Conservation (phyloP, 2,888 invertebrate genomes). For the Limnephilus rhombicus region DNA sequence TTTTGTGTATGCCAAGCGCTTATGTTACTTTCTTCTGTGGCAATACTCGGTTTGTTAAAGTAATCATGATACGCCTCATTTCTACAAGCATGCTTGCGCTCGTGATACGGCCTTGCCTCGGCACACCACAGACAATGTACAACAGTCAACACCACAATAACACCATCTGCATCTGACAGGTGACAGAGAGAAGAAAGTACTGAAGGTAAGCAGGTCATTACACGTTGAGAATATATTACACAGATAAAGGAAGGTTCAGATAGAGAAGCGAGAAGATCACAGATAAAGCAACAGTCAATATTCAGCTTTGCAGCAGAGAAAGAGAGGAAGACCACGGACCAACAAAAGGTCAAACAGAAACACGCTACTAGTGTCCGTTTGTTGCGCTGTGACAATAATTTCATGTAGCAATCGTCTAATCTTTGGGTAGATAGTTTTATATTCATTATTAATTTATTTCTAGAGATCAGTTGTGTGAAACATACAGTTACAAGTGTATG, state of each 20-base stretch:
- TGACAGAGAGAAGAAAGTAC: constrained; percentile 2
- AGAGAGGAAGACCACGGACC: neutral
- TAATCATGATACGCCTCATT: constrained; percentile 38
- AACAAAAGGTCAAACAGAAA: neutral
- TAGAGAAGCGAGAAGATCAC: constrained; percentile 39
- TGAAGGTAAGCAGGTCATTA: constrained; percentile 33
- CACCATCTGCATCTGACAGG: constrained; percentile 8
- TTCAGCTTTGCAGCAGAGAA: constrained; percentile 18
- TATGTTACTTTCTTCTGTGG: constrained; percentile 35
- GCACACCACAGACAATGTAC: constrained; percentile 26
- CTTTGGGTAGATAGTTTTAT: neutral
- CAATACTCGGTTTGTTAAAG: constrained; percentile 27
- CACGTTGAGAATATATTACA: constrained; percentile 28
- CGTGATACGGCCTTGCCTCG: constrained; percentile 5
- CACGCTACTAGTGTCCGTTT: neutral
- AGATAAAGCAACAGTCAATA: constrained; percentile 44
- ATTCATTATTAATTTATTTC: neutral
- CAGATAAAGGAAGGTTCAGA: constrained; percentile 35
- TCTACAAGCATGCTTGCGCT: constrained; percentile 61
- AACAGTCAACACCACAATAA: constrained; percentile 54
- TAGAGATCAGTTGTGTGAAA: neutral
- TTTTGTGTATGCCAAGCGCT: constrained; percentile 42
- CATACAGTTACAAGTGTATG: neutral
- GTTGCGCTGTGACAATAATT: constrained; percentile 25
- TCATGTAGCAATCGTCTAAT: neutral